Conservation (phyloP, 2,113 vertebrate genomes). For the Cephalopholis sonnerati region DNA sequence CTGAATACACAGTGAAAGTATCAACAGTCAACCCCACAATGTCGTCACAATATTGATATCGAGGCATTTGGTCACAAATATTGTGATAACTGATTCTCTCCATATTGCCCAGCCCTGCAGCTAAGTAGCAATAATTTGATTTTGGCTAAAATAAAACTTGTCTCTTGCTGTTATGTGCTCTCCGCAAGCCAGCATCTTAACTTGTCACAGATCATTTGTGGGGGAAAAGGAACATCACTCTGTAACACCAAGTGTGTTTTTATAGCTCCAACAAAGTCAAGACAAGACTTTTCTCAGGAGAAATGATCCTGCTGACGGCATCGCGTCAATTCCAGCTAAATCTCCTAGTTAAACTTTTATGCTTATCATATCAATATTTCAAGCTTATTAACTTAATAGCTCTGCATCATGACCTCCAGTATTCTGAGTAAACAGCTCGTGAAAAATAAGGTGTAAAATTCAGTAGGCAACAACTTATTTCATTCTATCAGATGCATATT, state of each 20-base stretch:
- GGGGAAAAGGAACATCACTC: not conserved
- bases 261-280: constrained; percentile 3
- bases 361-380: constrained; percentile 21
- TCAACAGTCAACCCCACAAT: no score
- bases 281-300: constrained; percentile 1
- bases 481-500: constrained; percentile 30
- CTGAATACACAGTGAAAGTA: no score
- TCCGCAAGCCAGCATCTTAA: not conserved
- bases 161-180: not conserved
- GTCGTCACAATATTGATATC: no score
- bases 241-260: not conserved
- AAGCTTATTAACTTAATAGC: constrained; percentile 14
- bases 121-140: not conserved
- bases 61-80: no score
- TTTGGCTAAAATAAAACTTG: not conserved
- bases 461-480: constrained; percentile 10
- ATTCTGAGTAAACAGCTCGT: not conserved
- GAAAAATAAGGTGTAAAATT: constrained; percentile 33
- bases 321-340: not conserved
- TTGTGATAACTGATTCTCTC: no score
- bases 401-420: not conserved
- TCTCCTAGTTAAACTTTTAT: constrained; percentile 13
- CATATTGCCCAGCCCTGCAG: not conserved
- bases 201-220: not conserved
- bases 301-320: not conserved